A percentile compares a stretch with the other conserved stretches of the same genome.
phyloP scores from a whole-genome alignment of 2,888 invertebrate species.

The Sphinx pinastri region DNA sequence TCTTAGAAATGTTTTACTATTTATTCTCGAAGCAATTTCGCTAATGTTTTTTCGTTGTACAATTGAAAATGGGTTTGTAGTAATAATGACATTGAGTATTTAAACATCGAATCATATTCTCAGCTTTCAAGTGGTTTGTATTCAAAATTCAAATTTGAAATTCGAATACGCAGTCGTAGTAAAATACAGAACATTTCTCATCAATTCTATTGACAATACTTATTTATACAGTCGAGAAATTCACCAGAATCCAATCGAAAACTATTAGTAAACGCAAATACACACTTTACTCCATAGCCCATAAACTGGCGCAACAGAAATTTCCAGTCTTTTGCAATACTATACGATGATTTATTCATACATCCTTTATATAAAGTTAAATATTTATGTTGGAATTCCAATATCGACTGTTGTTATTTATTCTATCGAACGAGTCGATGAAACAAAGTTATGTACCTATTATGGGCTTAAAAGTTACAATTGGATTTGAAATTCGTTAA shows the following conservation, averaged over 20 bases:
- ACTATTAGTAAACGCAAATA: conserved; percentile 42
- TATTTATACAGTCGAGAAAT: not conserved
- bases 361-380: conserved; percentile 47
- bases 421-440: not conserved
- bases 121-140: too few species aligned
- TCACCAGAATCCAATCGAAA: conserved; percentile 18
- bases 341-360: conserved; percentile 62
- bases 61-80: too few species aligned
- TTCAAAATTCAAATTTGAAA: too few species aligned
- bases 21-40: conserved; percentile 1
- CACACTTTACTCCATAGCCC: conserved; percentile 39
- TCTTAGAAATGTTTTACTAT: not conserved
- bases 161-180: too few species aligned
- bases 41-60: not conserved
- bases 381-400: conserved; percentile 36
- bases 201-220: not conserved
- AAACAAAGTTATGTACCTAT: not conserved
- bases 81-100: too few species aligned
- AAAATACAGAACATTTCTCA: too few species aligned
- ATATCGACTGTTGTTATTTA: not conserved
- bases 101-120: too few species aligned
- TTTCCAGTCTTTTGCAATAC: conserved; percentile 53
- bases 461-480: not conserved
- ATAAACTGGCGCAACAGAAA: conserved; percentile 42
- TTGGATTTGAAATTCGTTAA: too few species aligned